Evolutionary conservation across 2,888 invertebrate genomes (phyloP).

Genomic region (Dicranocentrus wangi): DNA sequence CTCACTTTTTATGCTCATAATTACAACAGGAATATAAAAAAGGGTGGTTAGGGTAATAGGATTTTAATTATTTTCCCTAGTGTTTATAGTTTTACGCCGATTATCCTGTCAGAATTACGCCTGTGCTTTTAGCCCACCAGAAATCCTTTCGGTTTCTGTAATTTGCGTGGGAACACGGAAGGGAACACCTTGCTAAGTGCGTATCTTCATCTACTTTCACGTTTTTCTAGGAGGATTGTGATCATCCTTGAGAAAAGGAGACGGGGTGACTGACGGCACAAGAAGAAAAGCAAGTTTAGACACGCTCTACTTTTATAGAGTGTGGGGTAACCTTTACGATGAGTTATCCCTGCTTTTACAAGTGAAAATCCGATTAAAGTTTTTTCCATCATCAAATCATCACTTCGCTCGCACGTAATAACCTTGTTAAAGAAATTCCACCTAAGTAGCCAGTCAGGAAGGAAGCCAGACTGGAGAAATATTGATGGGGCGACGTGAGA

Average conservation of each 20-base stretch:
- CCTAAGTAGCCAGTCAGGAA: too few relatives aligned
- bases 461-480: too few relatives aligned
- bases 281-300: not conserved
- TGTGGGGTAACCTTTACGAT: not conserved
- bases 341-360: too few relatives aligned
- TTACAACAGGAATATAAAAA: not conserved
- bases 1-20: not conserved
- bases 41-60: too few relatives aligned
- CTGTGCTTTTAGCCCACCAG: not conserved
- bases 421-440: not conserved
- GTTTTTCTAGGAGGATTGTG: slow-evolving; percentile 3
- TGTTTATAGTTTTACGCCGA: not conserved
- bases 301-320: not conserved
- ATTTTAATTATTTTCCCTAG: not conserved
- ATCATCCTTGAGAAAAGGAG: not conserved
- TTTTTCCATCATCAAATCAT: not conserved
- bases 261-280: too few relatives aligned
- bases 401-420: not conserved
- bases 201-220: not conserved
- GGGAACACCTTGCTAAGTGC: slow-evolving; percentile 6
- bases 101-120: slow-evolving; percentile 5
- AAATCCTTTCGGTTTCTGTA: slow-evolving; percentile 48
- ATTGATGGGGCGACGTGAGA: not conserved
- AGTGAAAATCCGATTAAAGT: slow-evolving; percentile 46
- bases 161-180: slow-evolving; percentile 55